Evolutionary conservation across 2,113 vertebrate species (phyloP).

Genomic region (Chaenocephalus aceratus): DNA sequence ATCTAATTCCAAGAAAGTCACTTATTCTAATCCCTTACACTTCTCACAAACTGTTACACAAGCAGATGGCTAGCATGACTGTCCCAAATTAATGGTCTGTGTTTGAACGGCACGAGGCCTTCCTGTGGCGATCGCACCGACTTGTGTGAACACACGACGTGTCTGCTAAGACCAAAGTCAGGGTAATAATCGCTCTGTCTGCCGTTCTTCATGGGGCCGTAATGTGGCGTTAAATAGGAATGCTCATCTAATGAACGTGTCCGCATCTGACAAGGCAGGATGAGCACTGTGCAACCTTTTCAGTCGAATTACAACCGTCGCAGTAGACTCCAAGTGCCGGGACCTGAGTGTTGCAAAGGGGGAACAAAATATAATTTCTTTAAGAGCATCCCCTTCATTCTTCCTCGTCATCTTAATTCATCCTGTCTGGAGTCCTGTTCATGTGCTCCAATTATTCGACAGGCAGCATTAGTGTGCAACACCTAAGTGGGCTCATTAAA

Average conservation of each 20-base stretch:
- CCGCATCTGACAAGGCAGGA: conserved; percentile 77
- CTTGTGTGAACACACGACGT: conserved; percentile 50
- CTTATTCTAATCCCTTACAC: conserved; percentile 23
- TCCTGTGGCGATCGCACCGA: conserved; percentile 53
- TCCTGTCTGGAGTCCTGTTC: conserved; percentile 53
- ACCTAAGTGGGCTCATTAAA: conserved; percentile 82
- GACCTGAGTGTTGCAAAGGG: conserved; percentile 15
- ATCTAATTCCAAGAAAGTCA: conserved; percentile 16
- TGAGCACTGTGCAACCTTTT: conserved; percentile 70
- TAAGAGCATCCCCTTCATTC: conserved; percentile 44
- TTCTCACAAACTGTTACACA: conserved; percentile 33
- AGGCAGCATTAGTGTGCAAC: conserved; percentile 66
- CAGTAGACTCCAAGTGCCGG: conserved; percentile 18
- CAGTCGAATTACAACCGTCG: conserved; percentile 66
- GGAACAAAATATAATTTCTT: conserved; percentile 33
- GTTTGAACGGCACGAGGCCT: conserved; percentile 51
- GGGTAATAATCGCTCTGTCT: conserved; percentile 70
- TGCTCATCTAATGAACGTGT: conserved; percentile 79
- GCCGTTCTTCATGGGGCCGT: conserved; percentile 60
- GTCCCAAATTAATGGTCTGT: conserved; percentile 50
- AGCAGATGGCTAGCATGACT: conserved; percentile 47
- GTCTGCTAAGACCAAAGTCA: conserved; percentile 66
- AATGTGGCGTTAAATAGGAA: conserved; percentile 82
- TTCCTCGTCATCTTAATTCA: conserved; percentile 46
- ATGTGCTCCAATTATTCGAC: conserved; percentile 72